Evolutionary conservation across 2,888 invertebrate species (phyloP), one percentile per base, ranked within the genome.

Genomic region (Caenorhabditis sinica): DNA sequence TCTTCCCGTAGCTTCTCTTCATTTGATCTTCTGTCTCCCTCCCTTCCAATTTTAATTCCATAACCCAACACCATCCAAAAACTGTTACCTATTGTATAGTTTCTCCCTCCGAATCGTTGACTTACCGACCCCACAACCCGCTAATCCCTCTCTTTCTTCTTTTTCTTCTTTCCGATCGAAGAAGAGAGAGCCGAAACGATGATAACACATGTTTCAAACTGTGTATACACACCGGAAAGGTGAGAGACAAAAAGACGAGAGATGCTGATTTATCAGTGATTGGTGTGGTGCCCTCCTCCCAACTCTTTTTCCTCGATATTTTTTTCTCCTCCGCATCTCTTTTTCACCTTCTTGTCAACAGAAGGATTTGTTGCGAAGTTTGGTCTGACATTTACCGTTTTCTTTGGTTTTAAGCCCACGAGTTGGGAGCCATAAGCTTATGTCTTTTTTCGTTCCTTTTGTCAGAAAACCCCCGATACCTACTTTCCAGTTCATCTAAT

Each of bases 151-250:
- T 28, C 43, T 28, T 45, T 5, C 30, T 25, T 45, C 33, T 45
- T 65, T 30, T 65, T 28, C 13, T 28, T 56, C 45, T 65, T 33
- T 60, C 23, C 68, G 13, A 20, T 17, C 20, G 23, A 20, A 53
- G 36, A 66, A 20, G 33, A 23, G 43, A 51, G 63, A 63, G 79
- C 56, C 63, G 71, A 30, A 71, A 72, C 25, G 79, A 79, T 79
- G 79, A 79, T 79, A 79, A 79, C 79, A 71, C 63, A 65, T 79
- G 71, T 79, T 79, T 77, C 53, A 63, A 69, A 69, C 60, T 45
- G 68, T 66, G 66, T 66, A 75, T 33, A 60, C 49, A 69, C 45
- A 61, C 58, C 15, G 51, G 30, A 36, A 69, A 36, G 28, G 25
- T 30, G 30, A 53, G 23, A 53, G 49, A 71, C 15, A 49, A n/a